A percentile compares a stretch with the other conserved stretches of the same genome.
These are phyloP conservation scores for Parnassius apollo DNA, from an alignment of 2,888 invertebrate genomes.

Conservation along the genomic window DNA sequence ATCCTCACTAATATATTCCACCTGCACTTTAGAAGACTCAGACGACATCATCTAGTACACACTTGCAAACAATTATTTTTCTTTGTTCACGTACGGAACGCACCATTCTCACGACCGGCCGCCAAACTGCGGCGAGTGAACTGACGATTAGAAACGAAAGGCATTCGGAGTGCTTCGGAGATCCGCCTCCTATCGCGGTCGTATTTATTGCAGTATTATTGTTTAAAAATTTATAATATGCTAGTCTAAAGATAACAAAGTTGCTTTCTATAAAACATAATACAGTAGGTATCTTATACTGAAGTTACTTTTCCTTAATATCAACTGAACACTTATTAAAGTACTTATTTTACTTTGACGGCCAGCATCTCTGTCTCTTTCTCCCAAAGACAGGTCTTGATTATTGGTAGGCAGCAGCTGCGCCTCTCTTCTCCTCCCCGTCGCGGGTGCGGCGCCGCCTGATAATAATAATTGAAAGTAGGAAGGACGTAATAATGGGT, in stretches of 20 bases:
- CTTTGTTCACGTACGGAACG: slow-evolving; percentile 74
- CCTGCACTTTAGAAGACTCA: slow-evolving; percentile 72
- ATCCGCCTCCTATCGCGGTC: slow-evolving; percentile 79
- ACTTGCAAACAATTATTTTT: slow-evolving; percentile 67
- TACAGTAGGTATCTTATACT: neutral
- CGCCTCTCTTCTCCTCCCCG: slow-evolving; percentile 81
- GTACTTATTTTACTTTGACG: slow-evolving; percentile 36
- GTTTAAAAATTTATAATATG: slow-evolving; percentile 3
- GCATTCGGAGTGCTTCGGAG: slow-evolving; percentile 70
- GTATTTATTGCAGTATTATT: slow-evolving; percentile 49
- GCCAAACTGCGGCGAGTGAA: slow-evolving; percentile 77
- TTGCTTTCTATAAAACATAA: neutral
- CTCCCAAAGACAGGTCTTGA: slow-evolving; percentile 71
- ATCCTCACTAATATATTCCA: slow-evolving; percentile 77
- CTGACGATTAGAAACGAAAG: slow-evolving; percentile 65
- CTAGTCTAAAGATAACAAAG: neutral
- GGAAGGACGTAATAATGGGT: slow-evolving; percentile 82
- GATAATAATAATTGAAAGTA: slow-evolving; percentile 82
- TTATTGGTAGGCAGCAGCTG: slow-evolving; percentile 83
- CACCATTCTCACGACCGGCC: slow-evolving; percentile 80
- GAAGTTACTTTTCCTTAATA: slow-evolving; percentile 23
- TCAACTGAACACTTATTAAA: slow-evolving; percentile 21
- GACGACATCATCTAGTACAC: slow-evolving; percentile 78
- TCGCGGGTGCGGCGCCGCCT: slow-evolving; percentile 76
- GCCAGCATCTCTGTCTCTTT: slow-evolving; percentile 62